Base-by-base conservation (phyloP, 2,113 vertebrate species). In the Bubalus kerabau region DNA sequence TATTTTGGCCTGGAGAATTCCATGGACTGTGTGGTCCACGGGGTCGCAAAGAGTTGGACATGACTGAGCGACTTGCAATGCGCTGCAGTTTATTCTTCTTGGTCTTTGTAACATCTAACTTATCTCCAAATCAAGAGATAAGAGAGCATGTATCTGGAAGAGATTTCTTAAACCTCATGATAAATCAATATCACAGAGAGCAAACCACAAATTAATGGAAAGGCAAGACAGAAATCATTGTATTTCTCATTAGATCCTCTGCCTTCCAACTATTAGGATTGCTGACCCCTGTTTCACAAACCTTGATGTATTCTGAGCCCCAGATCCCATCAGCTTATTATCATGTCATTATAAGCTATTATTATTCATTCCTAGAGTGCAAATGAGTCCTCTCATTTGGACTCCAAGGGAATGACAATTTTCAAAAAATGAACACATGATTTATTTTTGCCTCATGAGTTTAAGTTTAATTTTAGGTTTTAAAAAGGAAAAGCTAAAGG, bases 371-470 rank as follows among this genome's bases (percentile, higher is more conserved):
- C 60, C 28, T 86, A 56, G 13, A 91, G 67, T 93, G 56, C n/a
- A 95, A 96, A 96, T 90, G 80, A 90, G 17, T 10, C 10, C 78
- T 43, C 89, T 94, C n/a, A 10, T 43, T 88, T 74, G 52, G 13
- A 74, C 13, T 82, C 23, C 9, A 21, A 88, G 67, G 40, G 56
- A 86, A 92, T 46, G 43, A 36, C 74, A 78, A 83, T 90, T 94
- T 80, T 30, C 11, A 87, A 64, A 90, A 92, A 60, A 71, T 21
- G 36, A 50, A 23, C 48, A 67, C 43, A 21, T 36, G 76, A 54
- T 94, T 97, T 81, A 43, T 59, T 96, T 82, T 74, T 82, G 52
- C 32, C 16, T 91, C 94, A n/a, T 84, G 80, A 95, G 40, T 90
- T 96, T 82, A 83, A 94, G 24, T 83, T 87, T 93, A 67, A 91